Conservation (phyloP, 2,888 invertebrate species). For the Rhagonycha lutea region DNA sequence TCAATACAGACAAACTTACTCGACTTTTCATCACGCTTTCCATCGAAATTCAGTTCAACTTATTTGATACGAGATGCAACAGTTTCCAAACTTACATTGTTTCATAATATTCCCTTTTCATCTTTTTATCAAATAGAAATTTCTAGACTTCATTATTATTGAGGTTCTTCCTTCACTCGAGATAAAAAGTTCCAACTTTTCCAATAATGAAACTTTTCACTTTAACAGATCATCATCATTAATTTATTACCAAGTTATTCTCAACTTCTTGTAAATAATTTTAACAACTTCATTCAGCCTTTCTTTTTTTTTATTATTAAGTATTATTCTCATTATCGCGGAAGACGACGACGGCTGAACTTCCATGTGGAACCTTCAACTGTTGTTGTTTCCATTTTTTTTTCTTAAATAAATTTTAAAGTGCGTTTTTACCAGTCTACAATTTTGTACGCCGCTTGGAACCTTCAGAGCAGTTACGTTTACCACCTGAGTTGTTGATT, state of each 20-base stretch:
- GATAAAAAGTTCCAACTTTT: not conserved
- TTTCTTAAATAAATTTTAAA: not conserved
- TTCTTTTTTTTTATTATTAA: too few relatives aligned
- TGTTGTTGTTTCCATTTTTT: not conserved
- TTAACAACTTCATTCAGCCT: not conserved
- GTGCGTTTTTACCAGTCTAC: not conserved
- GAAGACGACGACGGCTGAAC: not conserved
- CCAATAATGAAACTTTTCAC: not conserved
- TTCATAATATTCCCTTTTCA: slow-evolving; percentile 7
- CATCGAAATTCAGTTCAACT: slow-evolving; percentile 28
- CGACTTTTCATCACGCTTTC: slow-evolving; percentile 33
- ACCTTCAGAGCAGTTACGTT: slow-evolving; percentile 32
- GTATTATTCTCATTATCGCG: not conserved
- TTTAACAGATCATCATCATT: not conserved
- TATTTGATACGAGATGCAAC: slow-evolving; percentile 27
- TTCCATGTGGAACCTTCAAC: not conserved
- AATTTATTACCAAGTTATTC: not conserved
- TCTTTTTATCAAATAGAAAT: slow-evolving; percentile 1
- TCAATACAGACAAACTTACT: slow-evolving; percentile 15
- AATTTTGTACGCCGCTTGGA: slow-evolving; percentile 35
- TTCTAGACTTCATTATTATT: slow-evolving; percentile 11
- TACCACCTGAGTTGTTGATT: slow-evolving; percentile 38
- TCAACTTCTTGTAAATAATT: not conserved
- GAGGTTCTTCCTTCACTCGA: not conserved
- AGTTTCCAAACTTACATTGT: slow-evolving; percentile 26